These are phyloP conservation scores for Lasius fuliginosus DNA, from an alignment of 2,888 invertebrate species.

Conservation along the genomic window DNA sequence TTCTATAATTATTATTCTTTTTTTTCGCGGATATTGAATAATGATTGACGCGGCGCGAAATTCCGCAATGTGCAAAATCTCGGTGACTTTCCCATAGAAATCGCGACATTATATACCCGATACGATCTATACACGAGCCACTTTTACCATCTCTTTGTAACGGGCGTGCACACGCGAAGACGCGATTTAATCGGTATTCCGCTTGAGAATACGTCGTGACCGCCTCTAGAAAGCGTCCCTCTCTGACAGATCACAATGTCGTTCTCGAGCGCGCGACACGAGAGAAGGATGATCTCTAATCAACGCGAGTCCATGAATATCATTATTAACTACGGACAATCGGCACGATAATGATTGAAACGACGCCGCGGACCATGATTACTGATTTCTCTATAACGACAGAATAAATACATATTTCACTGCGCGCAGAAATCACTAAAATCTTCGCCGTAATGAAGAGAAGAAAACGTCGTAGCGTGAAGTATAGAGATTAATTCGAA, in stretches of 20 bases:
- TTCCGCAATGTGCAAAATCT: constrained; percentile 19
- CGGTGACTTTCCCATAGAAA: constrained; percentile 48
- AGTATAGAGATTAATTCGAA: constrained; percentile 12
- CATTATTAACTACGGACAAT: constrained; percentile 24
- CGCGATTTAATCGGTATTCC: constrained; percentile 50
- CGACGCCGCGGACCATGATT: constrained; percentile 18
- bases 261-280: not conserved
- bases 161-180: constrained; percentile 35
- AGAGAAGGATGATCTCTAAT: not conserved
- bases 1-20: not conserved
- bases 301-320: constrained; percentile 20
- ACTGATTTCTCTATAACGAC: constrained; percentile 27
- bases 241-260: not conserved
- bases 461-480: not conserved
- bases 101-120: constrained; percentile 22
- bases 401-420: not conserved
- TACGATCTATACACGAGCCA: constrained; percentile 48
- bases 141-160: constrained; percentile 35
- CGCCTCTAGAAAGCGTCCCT: constrained; percentile 38
- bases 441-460: not conserved
- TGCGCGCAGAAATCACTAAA: not conserved
- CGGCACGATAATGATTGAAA: constrained; percentile 12
- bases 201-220: constrained; percentile 35
- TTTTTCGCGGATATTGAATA: not conserved
- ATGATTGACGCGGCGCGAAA: not conserved